A percentile compares a stretch with the other conserved stretches of the same genome.
phyloP scores from a whole-genome alignment of 2,797 vertebrate genomes.

The Lates japonicus region DNA sequence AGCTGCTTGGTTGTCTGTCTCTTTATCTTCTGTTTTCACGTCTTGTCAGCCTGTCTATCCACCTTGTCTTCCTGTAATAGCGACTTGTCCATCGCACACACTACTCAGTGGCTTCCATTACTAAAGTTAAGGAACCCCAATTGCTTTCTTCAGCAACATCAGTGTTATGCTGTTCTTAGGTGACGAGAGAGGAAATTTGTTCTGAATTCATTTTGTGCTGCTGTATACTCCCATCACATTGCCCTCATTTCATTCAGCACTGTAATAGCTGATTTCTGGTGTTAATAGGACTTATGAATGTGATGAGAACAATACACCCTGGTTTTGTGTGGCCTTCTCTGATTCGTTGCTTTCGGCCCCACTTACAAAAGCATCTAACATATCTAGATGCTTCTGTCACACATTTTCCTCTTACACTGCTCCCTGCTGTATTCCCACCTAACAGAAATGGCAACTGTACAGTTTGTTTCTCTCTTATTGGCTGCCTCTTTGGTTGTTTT shows the following conservation, averaged over 20 bases:
- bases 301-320: slow-evolving; percentile 1
- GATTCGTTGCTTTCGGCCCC: not conserved
- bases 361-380: not conserved
- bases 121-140: slow-evolving; percentile 60
- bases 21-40: slow-evolving; percentile 50
- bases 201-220: slow-evolving; percentile 4
- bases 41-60: slow-evolving; percentile 41
- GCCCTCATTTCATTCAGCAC: slow-evolving; percentile 3
- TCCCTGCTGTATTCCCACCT: not conserved
- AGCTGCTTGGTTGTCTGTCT: slow-evolving; percentile 38
- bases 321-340: not conserved
- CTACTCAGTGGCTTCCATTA: slow-evolving; percentile 62
- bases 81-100: slow-evolving; percentile 31
- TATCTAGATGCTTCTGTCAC: not conserved
- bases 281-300: not conserved
- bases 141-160: slow-evolving; percentile 54
- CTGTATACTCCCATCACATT: not conserved
- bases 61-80: slow-evolving; percentile 47
- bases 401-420: not conserved
- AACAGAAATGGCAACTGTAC: slow-evolving; percentile 54
- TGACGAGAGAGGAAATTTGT: slow-evolving; percentile 15
- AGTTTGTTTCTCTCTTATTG: slow-evolving; percentile 69
- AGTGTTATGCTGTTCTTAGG: slow-evolving; percentile 3
- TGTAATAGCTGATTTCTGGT: not conserved
- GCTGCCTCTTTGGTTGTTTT: slow-evolving; percentile 77